Percentiles rank a stretch among this genome's conserved stretches.
These are phyloP conservation scores for Fragum whitleyi DNA, from an alignment of 2,888 invertebrate genomes.

Conservation along the genomic window DNA sequence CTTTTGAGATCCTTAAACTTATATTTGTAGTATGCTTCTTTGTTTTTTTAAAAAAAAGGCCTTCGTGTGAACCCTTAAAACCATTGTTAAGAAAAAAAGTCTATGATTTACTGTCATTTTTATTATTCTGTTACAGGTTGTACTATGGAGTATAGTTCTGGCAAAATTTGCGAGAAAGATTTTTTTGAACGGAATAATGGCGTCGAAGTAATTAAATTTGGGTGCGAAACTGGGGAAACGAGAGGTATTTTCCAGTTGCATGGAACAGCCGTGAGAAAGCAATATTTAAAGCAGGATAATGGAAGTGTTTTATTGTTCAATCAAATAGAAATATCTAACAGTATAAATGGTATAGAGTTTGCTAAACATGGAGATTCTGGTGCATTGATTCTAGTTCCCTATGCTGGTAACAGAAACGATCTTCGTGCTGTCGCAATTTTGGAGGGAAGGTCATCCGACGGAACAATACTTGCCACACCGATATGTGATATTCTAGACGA, in stretches of 20 bases:
- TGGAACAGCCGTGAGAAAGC: conserved; percentile 7
- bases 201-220: conserved; percentile 8
- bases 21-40: no score
- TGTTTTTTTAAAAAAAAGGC: no score
- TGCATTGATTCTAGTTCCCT: not conserved
- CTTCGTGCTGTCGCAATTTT: conserved; percentile 12
- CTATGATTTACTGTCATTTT: no score
- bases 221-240: conserved; percentile 3
- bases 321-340: conserved; percentile 2
- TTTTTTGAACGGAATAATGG: not conserved
- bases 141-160: not conserved
- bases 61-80: no score
- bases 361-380: conserved; percentile 18
- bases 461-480: conserved; percentile 11
- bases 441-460: not conserved
- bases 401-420: not conserved
- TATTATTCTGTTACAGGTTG: not conserved
- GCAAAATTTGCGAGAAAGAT: not conserved
- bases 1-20: no score
- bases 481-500: not conserved
- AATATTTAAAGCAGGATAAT: not conserved
- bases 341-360: not conserved
- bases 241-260: not conserved
- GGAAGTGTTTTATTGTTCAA: not conserved
- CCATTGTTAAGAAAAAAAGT: no score